These are phyloP conservation scores for Tridacna crocea DNA, from an alignment of 2,888 invertebrate genomes.

Conservation along the genomic window DNA sequence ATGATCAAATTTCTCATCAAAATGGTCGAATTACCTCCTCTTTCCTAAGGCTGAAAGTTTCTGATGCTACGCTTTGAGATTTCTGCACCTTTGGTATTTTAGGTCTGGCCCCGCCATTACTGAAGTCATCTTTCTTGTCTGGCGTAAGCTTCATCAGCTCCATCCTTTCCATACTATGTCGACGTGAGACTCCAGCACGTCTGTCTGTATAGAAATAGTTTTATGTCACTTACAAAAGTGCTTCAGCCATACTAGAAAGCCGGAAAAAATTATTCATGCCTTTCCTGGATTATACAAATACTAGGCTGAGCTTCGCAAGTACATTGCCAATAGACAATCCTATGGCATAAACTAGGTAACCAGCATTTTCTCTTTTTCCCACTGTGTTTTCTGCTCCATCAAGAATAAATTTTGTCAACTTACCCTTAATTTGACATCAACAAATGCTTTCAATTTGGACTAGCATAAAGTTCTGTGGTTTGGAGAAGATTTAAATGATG, in stretches of 20 bases:
- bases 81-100: slow-evolving; percentile 80
- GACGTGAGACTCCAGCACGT: slow-evolving; percentile 55
- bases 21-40: slow-evolving; percentile 26
- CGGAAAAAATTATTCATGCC: not conserved
- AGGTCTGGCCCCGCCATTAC: slow-evolving; percentile 73
- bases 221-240: not conserved
- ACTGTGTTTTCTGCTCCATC: too few relatives aligned
- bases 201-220: slow-evolving; percentile 3
- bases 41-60: slow-evolving; percentile 50
- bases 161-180: slow-evolving; percentile 95
- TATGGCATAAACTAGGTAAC: too few relatives aligned
- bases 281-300: not conserved
- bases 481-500: not conserved
- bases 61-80: slow-evolving; percentile 79
- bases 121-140: slow-evolving; percentile 74
- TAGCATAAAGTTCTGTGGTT: too few relatives aligned
- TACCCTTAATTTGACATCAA: too few relatives aligned
- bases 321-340: too few relatives aligned
- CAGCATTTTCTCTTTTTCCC: too few relatives aligned
- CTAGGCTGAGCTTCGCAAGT: too few relatives aligned
- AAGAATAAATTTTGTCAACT: too few relatives aligned
- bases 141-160: slow-evolving; percentile 93
- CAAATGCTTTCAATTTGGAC: too few relatives aligned
- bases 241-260: not conserved
- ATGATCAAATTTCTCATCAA: not conserved